Evolutionary conservation across 2,888 invertebrate species (phyloP).

Genomic region (Eueremaeus valkanovi): DNA sequence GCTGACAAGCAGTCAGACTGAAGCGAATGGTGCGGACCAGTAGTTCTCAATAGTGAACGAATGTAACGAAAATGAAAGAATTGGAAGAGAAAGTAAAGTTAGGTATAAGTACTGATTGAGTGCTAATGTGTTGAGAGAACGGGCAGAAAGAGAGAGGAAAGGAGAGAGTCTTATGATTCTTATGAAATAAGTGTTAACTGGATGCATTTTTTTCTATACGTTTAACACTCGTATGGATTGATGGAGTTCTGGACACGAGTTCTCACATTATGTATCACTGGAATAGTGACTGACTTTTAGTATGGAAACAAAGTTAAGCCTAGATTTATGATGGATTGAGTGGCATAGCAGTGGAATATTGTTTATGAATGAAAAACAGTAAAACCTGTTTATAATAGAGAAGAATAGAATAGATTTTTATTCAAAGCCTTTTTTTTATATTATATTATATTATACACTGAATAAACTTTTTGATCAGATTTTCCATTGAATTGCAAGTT

Average conservation of each 20-base stretch:
- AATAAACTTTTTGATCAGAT: too few relatives aligned
- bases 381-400: background rate
- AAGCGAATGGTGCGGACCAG: background rate
- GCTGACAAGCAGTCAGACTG: background rate
- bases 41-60: background rate
- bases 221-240: background rate
- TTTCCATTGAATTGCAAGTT: too few relatives aligned
- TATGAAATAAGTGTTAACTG: too few relatives aligned
- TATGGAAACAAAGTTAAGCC: background rate
- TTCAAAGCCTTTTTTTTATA: too few relatives aligned
- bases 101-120: background rate
- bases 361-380: background rate
- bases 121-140: background rate
- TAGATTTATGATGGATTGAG: constrained; percentile 1
- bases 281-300: constrained; percentile 2
- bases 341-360: constrained; percentile 3
- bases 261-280: background rate
- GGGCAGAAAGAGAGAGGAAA: too few relatives aligned
- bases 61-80: background rate
- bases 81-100: background rate
- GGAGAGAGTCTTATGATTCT: too few relatives aligned
- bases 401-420: background rate
- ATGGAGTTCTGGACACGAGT: constrained; percentile 1
- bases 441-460: too few relatives aligned
- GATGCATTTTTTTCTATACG: background rate